Evolutionary conservation across 2,797 vertebrate species (phyloP), one percentile per base, ranked within the genome.

Genomic region (Todus mexicanus): DNA sequence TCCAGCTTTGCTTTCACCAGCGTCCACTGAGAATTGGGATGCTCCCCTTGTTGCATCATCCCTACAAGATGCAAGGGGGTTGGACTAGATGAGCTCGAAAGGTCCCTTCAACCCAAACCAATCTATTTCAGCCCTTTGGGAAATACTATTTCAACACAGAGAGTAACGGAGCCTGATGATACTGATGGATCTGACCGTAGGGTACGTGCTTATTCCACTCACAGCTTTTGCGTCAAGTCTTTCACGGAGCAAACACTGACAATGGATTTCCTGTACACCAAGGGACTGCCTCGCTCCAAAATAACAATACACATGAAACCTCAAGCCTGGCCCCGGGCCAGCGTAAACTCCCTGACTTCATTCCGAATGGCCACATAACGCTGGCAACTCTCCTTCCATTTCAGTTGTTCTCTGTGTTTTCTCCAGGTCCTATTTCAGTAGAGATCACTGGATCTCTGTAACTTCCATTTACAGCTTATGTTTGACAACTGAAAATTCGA

Each of bases 251-350:
- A 64, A 79, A 37, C 71, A 11, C 68, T 84, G 83, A 91, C 93
- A 92, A 92, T 79, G 91, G 95, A 70, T 89, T 96, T 95, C 94
- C 94, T 88, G 94, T 40, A 22, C 84, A 26, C 69, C 79, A 15
- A 53, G 94, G 81, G 83, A 45, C 47, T 9, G 94, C 93, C 89
- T 94, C 80, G 20, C 93, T 92, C 93, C 94, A 50, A 15, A 17
- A 92, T 60, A 94, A 93, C 92, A 93, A 90, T 43, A 87, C 73
- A 56, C 79, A 68, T 27, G 90, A 72, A 88, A 92, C 84, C 95
- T 76, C 96, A 82, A 31, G 31, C 40, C 94, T 97, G 97, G 97
- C 89, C 56, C 85, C 18, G 2, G 12, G 94, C 97, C 98, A 97
- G 91, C 7, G 65, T 60, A 29, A 95, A 70, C 91, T 63, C 95